These are phyloP conservation scores for Palythoa grandis DNA, from an alignment of 92 coral and sea anemone genomes.

Conservation along the genomic window DNA sequence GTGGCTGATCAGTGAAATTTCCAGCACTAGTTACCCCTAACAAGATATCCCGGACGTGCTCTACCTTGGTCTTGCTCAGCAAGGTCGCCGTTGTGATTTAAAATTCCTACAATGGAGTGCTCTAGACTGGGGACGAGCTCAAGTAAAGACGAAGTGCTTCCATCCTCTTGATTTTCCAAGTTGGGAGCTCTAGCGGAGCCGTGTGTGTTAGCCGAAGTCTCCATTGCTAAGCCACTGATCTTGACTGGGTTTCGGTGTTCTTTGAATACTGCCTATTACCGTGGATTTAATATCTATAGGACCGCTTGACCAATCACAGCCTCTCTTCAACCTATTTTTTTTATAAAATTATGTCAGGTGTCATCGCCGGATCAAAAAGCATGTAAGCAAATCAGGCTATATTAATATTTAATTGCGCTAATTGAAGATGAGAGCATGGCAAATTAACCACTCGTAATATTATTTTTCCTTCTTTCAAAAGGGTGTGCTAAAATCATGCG, in stretches of 20 bases:
- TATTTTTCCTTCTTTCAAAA: slow-evolving; percentile 64
- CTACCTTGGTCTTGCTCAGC: slow-evolving; percentile 85
- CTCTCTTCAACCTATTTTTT: slow-evolving; percentile 88
- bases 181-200: slow-evolving; percentile 76
- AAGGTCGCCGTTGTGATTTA: slow-evolving; percentile 91
- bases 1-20: slow-evolving; percentile 95
- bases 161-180: slow-evolving; percentile 78
- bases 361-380: slow-evolving; percentile 97
- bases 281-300: slow-evolving; percentile 97
- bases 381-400: slow-evolving; percentile 99
- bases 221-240: slow-evolving; percentile 99
- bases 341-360: slow-evolving; percentile 99
- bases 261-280: slow-evolving; percentile 98
- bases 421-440: slow-evolving; percentile 99
- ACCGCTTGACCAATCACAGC: slow-evolving; percentile 87
- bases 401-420: slow-evolving; percentile 99
- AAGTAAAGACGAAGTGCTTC: slow-evolving; percentile 78
- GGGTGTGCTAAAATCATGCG: slow-evolving; percentile 46
- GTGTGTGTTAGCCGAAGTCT: slow-evolving; percentile 91
- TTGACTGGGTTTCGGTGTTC: slow-evolving; percentile 95
- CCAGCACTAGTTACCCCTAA: slow-evolving; percentile 90
- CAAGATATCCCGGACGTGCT: slow-evolving; percentile 65
- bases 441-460: slow-evolving; percentile 92
- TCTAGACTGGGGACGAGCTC: slow-evolving; percentile 98
- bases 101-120: slow-evolving; percentile 91